Evolutionary conservation across 2,888 invertebrate genomes (phyloP), one percentile per base, ranked within the genome.

Genomic region (Erebia palarica): DNA sequence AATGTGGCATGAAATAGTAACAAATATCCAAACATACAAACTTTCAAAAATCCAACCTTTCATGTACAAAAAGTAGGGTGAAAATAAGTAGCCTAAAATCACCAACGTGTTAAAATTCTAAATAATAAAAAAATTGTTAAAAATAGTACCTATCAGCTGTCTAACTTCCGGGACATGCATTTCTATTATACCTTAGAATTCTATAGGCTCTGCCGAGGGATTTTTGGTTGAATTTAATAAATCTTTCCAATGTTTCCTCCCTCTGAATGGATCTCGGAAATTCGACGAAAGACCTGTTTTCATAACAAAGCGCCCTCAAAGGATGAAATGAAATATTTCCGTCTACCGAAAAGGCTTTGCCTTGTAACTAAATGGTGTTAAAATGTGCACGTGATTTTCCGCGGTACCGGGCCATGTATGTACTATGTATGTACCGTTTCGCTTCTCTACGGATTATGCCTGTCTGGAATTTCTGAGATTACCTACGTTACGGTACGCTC

Each of bases 221-320:
- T 66, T 80, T 82, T 80, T 71, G 75, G 79, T 80, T 78, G 81
- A 81, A 86, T 86, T 88, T 85, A 87, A 88, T 89, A 87, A 87
- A 87, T 88, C 84, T 82, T 80, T 76, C 79, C 81, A 78, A 82
- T 84, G 84, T 83, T 86, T 84, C 84, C 82, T 82, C 78, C 65
- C 78, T 75, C 70, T 84, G 83, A 85, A 84, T 83, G 80, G 80
- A 74, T 72, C 75, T 44, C 79, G 83, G 82, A 81, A 82, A 79
- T 82, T 78, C 76, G 75, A 58, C 75, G 73, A 80, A 80, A 82
- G 81, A 81, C 81, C 81, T 82, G 83, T 84, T 85, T 84, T 85
- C 86, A 84, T 84, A 86, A 85, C 82, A 83, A 81, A 78, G 75
- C 78, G 74, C 74, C 77, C 73, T 80, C 78, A 80, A 84, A 80